Evolutionary conservation across 2,888 invertebrate species (phyloP), one percentile per base, ranked within the genome.

Genomic region (Acanthosoma haemorrhoidale): DNA sequence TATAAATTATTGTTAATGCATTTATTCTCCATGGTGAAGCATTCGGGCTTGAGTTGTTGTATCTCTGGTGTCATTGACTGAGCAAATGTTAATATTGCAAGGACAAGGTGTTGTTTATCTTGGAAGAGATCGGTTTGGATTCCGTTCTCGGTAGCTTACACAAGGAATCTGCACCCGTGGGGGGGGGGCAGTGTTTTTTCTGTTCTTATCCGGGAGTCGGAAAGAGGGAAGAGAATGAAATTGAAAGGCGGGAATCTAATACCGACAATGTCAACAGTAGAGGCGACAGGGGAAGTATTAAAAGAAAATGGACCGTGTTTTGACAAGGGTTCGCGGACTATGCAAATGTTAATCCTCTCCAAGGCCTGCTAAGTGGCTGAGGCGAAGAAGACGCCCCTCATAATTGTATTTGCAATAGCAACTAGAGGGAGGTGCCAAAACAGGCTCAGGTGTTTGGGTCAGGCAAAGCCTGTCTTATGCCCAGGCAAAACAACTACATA

Each of bases 221-320:
- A n/a, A n/a, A n/a, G n/a, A n/a, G n/a, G n/a, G n/a, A n/a, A n/a
- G n/a, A n/a, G 25, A 34, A 34, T 38, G 63, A 63, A 63, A 38
- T 38, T 63, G 63, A 63, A 38, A 34, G 21, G 38, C 63, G 38
- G 29, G 18, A 51, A 51, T 67, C 67, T 67, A 67, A 67, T 67
- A 67, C 51, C 36, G 51, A 31, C 18, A n/a, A 36, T 67, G 67
- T 67, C 43, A 67, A 67, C 67, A 67, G 51, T 21, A 15, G 18
- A 29, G 34, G 51, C 16, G 57, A 29, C 32, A 25, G 32, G 34
- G 8, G 59, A 11, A 38, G 72, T 64, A 73, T 73, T 73, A 73
- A 73, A 73, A 73, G 73, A 73, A 73, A 73, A 73, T 73, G 21
- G 69, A 57, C 71, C 51, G 69, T 73, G 73, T 73, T 73, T 73